Percentiles rank a stretch among this genome's conserved stretches.
phyloP scores from a whole-genome alignment of 2,113 vertebrate species.

The Protobothrops flavoviridis region DNA sequence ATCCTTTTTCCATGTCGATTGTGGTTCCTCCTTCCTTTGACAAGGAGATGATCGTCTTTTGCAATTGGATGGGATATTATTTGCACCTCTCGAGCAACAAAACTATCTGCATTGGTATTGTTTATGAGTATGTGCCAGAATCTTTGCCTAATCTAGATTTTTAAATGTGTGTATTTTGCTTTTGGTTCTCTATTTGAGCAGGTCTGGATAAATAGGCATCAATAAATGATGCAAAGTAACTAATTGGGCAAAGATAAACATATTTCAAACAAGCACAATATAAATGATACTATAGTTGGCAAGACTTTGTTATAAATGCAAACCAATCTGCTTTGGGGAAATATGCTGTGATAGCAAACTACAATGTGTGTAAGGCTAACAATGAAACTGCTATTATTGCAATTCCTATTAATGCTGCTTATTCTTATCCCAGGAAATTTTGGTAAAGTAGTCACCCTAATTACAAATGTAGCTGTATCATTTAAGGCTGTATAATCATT shows the following conservation, averaged over 20 bases:
- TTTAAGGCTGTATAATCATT: constrained; percentile 4
- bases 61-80: background rate
- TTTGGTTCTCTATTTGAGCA: background rate
- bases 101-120: background rate
- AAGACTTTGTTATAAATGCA: background rate
- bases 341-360: background rate
- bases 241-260: background rate
- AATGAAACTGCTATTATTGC: constrained; percentile 37
- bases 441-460: constrained; percentile 25
- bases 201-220: background rate
- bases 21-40: background rate
- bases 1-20: background rate
- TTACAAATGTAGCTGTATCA: constrained; percentile 22
- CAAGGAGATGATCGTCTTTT: background rate
- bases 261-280: background rate
- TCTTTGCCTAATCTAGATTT: background rate
- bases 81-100: background rate
- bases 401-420: constrained; percentile 49
- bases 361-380: background rate
- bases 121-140: background rate
- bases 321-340: background rate
- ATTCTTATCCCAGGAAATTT: constrained; percentile 20
- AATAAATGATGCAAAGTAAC: background rate
- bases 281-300: background rate
- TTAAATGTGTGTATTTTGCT: background rate